Evolutionary conservation across 1,140 invertebrate genomes (phyloP), one percentile per base, ranked within the genome.

Genomic region (Zaprionus gabonicus): DNA sequence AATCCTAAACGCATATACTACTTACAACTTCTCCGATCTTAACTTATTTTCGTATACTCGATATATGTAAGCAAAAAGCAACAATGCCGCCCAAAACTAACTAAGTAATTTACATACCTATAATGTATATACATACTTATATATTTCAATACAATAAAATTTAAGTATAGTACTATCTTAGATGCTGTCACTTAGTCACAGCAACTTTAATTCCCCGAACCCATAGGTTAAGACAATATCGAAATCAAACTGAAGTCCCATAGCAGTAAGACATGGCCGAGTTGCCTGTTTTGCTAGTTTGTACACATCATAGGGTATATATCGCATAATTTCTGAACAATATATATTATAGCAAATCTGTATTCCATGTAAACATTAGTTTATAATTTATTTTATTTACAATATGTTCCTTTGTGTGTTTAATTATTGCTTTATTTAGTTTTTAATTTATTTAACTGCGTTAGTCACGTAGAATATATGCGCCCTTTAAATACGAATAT

Each of bases 371-470:
- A 83, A 65, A 36, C 57, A 36, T 31, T 81, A 81, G 78, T 20
- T 46, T 78, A 49, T 70, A 38, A 68, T 28, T 55, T 46, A 23
- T 20, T 5, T 55, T 34, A 31, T 23, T 46, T 60, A 36, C 23
- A 46, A 46, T 66, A 41, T 56, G 34, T 72, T 83, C 72, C 41
- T 80, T 57, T 71, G 23, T 51, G 51, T 78, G 60, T 85, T 73
- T 83, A 63, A 55, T 85, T 85, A 38, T 62, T 62, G 82, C 82
- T 84, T 84, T 75, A 59, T 67, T 73, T 71, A 57, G 63, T 76
- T 83, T 31, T 31, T 49, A 60, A 70, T 36, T 70, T 38, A 3
- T 53, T 64, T 25, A 51, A 51, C 31, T 55, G 49, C 23, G 68
- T 73, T 71, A 57, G 63, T 83, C 80, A 10, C 25, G 67, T 72